phyloP scores from a whole-genome alignment of 2,888 invertebrate genomes.

The Laothoe populi region DNA sequence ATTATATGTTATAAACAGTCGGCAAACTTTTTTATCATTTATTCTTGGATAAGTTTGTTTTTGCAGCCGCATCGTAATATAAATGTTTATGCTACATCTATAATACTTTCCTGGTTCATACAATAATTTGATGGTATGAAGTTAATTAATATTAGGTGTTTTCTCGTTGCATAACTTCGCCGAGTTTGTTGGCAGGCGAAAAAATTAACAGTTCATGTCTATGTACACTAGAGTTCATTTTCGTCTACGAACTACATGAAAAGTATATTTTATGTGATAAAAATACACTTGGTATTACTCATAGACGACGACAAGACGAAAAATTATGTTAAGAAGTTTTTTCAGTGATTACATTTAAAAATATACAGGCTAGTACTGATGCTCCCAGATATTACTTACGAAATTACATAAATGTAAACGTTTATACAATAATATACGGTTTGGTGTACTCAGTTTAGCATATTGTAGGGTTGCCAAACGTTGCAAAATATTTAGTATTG shows the following conservation, averaged over 20 bases:
- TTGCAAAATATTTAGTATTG: too few species aligned
- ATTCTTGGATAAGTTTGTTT: conserved; percentile 25
- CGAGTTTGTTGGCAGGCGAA: conserved; percentile 7
- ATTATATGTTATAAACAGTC: conserved; percentile 12
- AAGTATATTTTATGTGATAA: conserved; percentile 19
- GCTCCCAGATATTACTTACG: conserved; percentile 37
- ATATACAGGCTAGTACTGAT: conserved; percentile 30
- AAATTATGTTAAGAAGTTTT: conserved; percentile 24
- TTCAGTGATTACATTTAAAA: conserved; percentile 24
- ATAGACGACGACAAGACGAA: conserved; percentile 22
- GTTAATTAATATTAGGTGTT: not conserved
- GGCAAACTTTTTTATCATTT: conserved; percentile 15
- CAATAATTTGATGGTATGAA: conserved; percentile 13
- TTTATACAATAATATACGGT: conserved; percentile 40
- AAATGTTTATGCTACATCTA: conserved; percentile 26
- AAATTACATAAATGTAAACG: conserved; percentile 40
- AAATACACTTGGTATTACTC: conserved; percentile 22
- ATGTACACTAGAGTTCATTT: conserved; percentile 9
- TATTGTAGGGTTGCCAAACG: too few species aligned
- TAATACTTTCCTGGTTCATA: conserved; percentile 20
- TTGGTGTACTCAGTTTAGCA: conserved; percentile 35
- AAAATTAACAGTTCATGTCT: not conserved
- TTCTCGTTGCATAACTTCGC: conserved; percentile 4
- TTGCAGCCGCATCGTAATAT: conserved; percentile 22
- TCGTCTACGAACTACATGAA: conserved; percentile 3